Evolutionary conservation across 2,888 invertebrate genomes (phyloP), one percentile per base, ranked within the genome.

Genomic region (Augiades crinisus): DNA sequence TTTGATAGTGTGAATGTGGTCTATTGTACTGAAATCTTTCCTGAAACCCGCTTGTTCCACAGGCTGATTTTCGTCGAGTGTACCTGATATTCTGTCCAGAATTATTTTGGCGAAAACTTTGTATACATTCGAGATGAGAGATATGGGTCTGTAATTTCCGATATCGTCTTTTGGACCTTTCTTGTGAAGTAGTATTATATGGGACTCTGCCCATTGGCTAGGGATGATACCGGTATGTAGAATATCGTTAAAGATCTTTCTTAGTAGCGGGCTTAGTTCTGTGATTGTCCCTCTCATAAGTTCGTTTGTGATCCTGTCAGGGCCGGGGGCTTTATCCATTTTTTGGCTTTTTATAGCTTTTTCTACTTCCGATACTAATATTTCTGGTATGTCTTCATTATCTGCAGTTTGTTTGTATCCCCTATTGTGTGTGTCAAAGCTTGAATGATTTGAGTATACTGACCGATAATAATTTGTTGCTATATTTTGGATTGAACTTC

Each of bases 301-400:
- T 31, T 64, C 62, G 17, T 63, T 61, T 38, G 50, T 22, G 2
- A 67, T 58, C 10, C 37, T 59, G n/a, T 63, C 62, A 2, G 62
- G 58, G 0, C 62, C 59, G 6, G 63, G 59, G 1, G 56, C 40
- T 45, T 7, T 34, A 24, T 16, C 22, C 22, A 22, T 22, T 7
- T 22, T 22, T 22, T 22, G 22, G 22, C 22, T 22, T 5, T 5
- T 22, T 22, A 59, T 55, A 12, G 59, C 54, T 33, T 56, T 56
- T 38, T 53, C 27, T 12, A 55, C 47, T 56, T 61, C 57, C n/a
- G n/a, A n/a, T n/a, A n/a, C n/a, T n/a, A n/a, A n/a, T n/a, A n/a
- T n/a, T n/a, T n/a, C n/a, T n/a, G n/a, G n/a, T n/a, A n/a, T n/a
- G n/a, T n/a, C n/a, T n/a, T n/a, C n/a, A n/a, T n/a, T n/a, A n/a